These are phyloP conservation scores for Meteorus sp. DNA, from an alignment of 1,140 invertebrate species.

Conservation along the genomic window DNA sequence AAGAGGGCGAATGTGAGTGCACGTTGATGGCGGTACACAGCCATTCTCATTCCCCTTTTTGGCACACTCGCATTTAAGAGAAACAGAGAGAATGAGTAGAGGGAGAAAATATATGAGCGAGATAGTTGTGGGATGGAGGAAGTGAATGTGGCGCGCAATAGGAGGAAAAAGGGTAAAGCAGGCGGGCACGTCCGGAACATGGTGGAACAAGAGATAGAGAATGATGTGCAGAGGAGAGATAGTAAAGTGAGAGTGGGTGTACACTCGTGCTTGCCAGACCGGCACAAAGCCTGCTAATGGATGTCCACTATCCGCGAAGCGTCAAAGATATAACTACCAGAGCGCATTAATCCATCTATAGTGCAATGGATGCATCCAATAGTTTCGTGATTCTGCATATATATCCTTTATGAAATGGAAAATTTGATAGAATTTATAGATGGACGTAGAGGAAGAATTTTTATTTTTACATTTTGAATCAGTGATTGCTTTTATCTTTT, in stretches of 20 bases:
- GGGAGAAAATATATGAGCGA: constrained; percentile 10
- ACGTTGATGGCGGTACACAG: constrained; percentile 7
- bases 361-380: constrained; percentile 11
- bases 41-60: background rate
- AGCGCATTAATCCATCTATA: constrained; percentile 29
- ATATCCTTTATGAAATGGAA: no score
- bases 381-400: background rate
- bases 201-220: constrained; percentile 28
- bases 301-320: constrained; percentile 32
- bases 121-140: no score
- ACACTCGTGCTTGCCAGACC: constrained; percentile 18
- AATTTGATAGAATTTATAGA: no score
- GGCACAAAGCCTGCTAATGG: constrained; percentile 36
- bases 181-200: constrained; percentile 19
- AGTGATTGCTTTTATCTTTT: no score
- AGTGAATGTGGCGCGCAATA: no score
- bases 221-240: constrained; percentile 34
- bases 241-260: constrained; percentile 25
- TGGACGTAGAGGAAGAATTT: no score
- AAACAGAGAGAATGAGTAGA: no score
- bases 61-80: constrained; percentile 2
- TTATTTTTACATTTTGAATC: no score
- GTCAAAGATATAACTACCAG: constrained; percentile 32
- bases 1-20: background rate
- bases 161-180: constrained; percentile 26